These are phyloP conservation scores for Eumacrocentrus americanus DNA, from an alignment of 2,888 invertebrate species.

Conservation along the genomic window DNA sequence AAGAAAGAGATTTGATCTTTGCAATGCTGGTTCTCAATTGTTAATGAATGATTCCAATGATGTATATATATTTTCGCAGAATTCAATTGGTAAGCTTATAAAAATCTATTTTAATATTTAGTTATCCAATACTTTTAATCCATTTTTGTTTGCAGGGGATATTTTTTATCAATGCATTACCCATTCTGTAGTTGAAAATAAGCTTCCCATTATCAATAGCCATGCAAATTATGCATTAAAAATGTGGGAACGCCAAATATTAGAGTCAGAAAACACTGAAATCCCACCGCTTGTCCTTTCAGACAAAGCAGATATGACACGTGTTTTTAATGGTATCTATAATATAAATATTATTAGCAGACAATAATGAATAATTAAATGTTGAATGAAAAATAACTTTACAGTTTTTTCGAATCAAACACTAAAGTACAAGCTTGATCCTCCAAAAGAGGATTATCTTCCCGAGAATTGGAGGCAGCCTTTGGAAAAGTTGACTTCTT, in stretches of 20 bases:
- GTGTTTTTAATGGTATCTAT: constrained; percentile 43
- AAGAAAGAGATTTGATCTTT: constrained; percentile 46
- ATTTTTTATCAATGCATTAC: constrained; percentile 57
- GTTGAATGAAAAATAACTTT: neutral
- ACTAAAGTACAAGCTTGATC: constrained; percentile 7
- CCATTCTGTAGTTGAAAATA: constrained; percentile 41
- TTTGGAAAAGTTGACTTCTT: constrained; percentile 45
- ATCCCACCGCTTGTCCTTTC: constrained; percentile 47
- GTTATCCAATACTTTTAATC: constrained; percentile 4
- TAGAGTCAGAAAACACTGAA: constrained; percentile 34
- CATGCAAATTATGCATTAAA: constrained; percentile 46
- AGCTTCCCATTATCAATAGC: constrained; percentile 45
- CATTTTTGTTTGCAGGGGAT: constrained; percentile 45
- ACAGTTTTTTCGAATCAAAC: constrained; percentile 31
- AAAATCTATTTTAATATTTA: no score
- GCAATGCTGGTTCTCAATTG: constrained; percentile 47
- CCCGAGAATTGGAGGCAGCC: constrained; percentile 47
- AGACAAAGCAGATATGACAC: constrained; percentile 44
- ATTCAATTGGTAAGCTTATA: constrained; percentile 52
- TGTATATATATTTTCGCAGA: constrained; percentile 49
- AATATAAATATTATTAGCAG: neutral
- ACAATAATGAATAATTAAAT: neutral
- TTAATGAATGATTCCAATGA: constrained; percentile 37
- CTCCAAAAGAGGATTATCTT: neutral
- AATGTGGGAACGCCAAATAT: constrained; percentile 49